phyloP scores from a whole-genome alignment of 1,140 invertebrate genomes.

The Drosophila punjabiensis region DNA sequence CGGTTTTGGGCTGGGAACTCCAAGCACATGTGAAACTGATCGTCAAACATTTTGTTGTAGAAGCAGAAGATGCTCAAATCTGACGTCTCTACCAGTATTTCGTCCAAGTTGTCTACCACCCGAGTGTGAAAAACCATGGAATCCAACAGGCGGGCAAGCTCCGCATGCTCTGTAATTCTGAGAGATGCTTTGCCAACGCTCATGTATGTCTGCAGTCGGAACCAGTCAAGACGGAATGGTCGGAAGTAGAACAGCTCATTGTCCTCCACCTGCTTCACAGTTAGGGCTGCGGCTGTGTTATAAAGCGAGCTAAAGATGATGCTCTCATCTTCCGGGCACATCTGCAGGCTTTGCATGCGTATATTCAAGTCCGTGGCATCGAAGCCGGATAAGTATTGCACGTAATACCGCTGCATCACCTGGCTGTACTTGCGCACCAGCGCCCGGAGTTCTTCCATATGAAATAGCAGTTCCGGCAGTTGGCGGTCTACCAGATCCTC shows the following conservation, averaged over 20 bases:
- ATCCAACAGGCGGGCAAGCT: conserved; percentile 96
- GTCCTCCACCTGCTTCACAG: conserved; percentile 98
- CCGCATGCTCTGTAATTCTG: conserved; percentile 93
- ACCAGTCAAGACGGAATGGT: conserved; percentile 98
- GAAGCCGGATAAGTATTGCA: conserved; percentile 98
- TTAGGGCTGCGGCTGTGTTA: conserved; percentile 94
- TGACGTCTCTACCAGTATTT: conserved; percentile 97
- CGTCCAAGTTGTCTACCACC: conserved; percentile 99
- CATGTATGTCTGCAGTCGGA: conserved; percentile 97
- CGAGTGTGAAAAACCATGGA: conserved; percentile 98
- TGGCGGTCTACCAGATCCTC: conserved; percentile 97
- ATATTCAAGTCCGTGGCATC: conserved; percentile 97
- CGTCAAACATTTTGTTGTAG: conserved; percentile 98
- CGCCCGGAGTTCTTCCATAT: conserved; percentile 98
- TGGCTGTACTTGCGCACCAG: conserved; percentile 97
- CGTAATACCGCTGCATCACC: conserved; percentile 99
- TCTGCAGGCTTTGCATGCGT: conserved; percentile 94
- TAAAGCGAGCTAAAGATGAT: conserved; percentile 97
- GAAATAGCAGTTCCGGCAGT: conserved; percentile 98
- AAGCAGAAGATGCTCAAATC: conserved; percentile 99
- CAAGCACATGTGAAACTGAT: conserved; percentile 99
- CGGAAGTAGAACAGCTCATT: conserved; percentile 98
- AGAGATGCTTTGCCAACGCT: conserved; percentile 94
- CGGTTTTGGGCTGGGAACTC: conserved; percentile 99
- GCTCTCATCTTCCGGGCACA: conserved; percentile 97